phyloP scores from a whole-genome alignment of 2,113 vertebrate species.

The Coracopsis vasa region DNA sequence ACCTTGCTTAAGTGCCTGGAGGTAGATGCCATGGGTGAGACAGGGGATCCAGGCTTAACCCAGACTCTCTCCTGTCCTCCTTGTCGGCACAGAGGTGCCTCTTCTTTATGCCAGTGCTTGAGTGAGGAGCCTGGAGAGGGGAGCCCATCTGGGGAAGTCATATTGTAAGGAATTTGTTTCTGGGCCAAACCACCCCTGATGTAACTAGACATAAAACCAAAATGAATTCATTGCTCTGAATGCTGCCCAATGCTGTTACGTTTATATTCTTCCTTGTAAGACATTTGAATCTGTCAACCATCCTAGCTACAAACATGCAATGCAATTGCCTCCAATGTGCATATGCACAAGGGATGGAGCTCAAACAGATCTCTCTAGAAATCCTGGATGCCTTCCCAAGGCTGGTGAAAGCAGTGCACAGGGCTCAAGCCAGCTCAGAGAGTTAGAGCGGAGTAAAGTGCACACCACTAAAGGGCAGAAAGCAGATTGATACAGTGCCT shows the following conservation, averaged over 20 bases:
- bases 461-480: background rate
- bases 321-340: accelerated
- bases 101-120: background rate
- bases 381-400: background rate
- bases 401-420: background rate
- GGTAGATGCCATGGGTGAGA: background rate
- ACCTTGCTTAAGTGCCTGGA: constrained; percentile 11
- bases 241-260: background rate
- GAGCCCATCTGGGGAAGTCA: background rate
- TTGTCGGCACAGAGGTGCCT: background rate
- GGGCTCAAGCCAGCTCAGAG: background rate
- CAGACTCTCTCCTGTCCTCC: background rate
- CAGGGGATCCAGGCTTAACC: background rate
- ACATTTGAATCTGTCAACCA: background rate
- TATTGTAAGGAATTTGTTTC: background rate
- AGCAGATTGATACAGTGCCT: background rate
- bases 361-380: background rate
- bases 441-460: background rate
- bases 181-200: background rate
- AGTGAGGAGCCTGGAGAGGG: background rate
- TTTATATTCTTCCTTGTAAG: background rate
- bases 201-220: background rate
- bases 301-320: accelerated
- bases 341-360: background rate
- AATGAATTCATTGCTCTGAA: accelerated